A percentile compares a stretch with the other conserved stretches of the same genome.
These are phyloP conservation scores for Aplocera efformata DNA, from an alignment of 2,888 invertebrate species.

Conservation along the genomic window DNA sequence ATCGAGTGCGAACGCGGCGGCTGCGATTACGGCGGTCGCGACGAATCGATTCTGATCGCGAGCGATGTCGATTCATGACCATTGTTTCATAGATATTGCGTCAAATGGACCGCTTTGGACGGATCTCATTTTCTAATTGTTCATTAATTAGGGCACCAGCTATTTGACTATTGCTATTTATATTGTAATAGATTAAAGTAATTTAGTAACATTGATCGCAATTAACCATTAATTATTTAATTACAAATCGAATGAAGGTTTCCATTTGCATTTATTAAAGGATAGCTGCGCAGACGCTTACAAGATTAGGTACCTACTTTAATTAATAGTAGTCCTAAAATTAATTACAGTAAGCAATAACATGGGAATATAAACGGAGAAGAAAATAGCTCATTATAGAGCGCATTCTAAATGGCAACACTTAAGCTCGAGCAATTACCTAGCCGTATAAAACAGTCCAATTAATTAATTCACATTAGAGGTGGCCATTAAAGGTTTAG, in stretches of 20 bases:
- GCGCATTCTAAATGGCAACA: slow-evolving; percentile 41
- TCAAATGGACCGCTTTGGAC: slow-evolving; percentile 54
- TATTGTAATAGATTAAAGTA: slow-evolving; percentile 23
- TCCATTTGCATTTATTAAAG: slow-evolving; percentile 10
- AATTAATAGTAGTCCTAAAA: slow-evolving; percentile 20
- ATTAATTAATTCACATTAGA: slow-evolving; percentile 64
- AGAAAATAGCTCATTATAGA: slow-evolving; percentile 29
- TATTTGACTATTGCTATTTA: slow-evolving; percentile 21
- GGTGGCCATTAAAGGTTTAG: slow-evolving; percentile 61
- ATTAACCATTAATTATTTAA: slow-evolving; percentile 20
- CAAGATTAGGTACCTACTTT: slow-evolving; percentile 3
- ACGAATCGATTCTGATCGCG: slow-evolving; percentile 64
- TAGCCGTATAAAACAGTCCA: slow-evolving; percentile 50
- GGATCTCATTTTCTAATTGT: slow-evolving; percentile 65
- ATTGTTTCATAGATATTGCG: slow-evolving; percentile 57
- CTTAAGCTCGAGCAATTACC: slow-evolving; percentile 53
- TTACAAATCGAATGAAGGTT: slow-evolving; percentile 13
- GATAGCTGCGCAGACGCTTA: slow-evolving; percentile 6
- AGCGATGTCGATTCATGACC: slow-evolving; percentile 40
- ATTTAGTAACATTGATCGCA: slow-evolving; percentile 22
- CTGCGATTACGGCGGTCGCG: slow-evolving; percentile 58
- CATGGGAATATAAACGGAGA: slow-evolving; percentile 12
- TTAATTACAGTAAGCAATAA: slow-evolving; percentile 22
- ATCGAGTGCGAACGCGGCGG: slow-evolving; percentile 50
- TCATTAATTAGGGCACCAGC: slow-evolving; percentile 42